Conservation (phyloP, 2,888 invertebrate species). For the Nymphalis urticae region DNA sequence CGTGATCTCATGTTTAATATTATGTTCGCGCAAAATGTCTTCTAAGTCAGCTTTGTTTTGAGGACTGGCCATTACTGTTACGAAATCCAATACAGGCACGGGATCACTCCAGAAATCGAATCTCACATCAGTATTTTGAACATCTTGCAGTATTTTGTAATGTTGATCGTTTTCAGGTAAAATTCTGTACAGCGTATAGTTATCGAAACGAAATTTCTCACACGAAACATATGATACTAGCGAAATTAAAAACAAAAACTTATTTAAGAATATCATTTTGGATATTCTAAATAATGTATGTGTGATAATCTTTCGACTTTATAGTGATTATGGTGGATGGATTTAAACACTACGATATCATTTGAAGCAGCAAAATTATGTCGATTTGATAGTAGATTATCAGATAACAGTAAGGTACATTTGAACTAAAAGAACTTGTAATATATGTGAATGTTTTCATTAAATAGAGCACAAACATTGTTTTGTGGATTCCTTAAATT, state of each 20-base stretch:
- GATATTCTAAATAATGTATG: background rate
- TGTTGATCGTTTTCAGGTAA: constrained; percentile 74
- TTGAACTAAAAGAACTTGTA: background rate
- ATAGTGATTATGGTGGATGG: constrained; percentile 2
- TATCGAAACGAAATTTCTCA: constrained; percentile 62
- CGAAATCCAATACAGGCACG: constrained; percentile 53
- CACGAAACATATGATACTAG: constrained; percentile 31
- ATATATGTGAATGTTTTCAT: background rate
- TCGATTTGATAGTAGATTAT: constrained; percentile 14
- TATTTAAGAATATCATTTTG: constrained; percentile 27
- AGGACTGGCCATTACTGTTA: constrained; percentile 72
- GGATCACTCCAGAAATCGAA: constrained; percentile 75
- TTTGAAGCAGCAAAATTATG: constrained; percentile 6
- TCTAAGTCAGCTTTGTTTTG: constrained; percentile 59
- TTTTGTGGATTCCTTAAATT: too few relatives aligned
- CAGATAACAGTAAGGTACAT: constrained; percentile 7
- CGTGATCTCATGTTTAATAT: constrained; percentile 65
- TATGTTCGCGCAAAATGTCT: constrained; percentile 53
- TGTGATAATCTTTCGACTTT: background rate
- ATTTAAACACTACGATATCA: constrained; percentile 6
- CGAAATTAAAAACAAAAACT: constrained; percentile 27
- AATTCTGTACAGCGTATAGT: constrained; percentile 79
- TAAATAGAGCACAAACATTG: too few relatives aligned
- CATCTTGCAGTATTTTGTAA: constrained; percentile 66
- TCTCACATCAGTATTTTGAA: constrained; percentile 64